phyloP scores from a whole-genome alignment of 1,140 invertebrate genomes.

The Drosophila nasuta region DNA sequence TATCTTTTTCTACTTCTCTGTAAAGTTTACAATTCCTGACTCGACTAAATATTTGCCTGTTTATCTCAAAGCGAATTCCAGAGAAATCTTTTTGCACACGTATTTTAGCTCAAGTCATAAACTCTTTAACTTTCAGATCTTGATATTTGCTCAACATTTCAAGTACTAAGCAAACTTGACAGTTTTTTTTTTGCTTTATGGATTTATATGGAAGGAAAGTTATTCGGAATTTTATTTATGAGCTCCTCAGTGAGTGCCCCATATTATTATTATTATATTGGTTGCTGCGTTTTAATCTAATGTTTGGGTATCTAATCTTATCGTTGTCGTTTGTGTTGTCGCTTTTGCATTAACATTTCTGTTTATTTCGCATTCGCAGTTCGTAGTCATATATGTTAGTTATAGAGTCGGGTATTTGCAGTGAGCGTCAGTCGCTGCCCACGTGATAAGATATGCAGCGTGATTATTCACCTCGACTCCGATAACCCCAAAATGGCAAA shows the following conservation, averaged over 20 bases:
- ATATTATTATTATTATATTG: slow-evolving; percentile 7
- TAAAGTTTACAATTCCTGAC: neutral
- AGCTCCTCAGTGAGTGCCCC: neutral
- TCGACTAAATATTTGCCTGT: slow-evolving; percentile 16
- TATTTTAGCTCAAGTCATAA: slow-evolving; percentile 12
- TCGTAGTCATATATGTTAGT: slow-evolving; percentile 4
- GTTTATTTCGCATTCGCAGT: slow-evolving; percentile 31
- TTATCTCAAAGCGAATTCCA: slow-evolving; percentile 30
- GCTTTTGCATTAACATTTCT: slow-evolving; percentile 38
- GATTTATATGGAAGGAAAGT: slow-evolving; percentile 8
- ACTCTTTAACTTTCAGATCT: neutral
- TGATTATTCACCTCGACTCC: neutral
- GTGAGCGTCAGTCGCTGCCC: slow-evolving; percentile 22
- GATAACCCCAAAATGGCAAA: slow-evolving; percentile 17
- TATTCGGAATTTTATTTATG: slow-evolving; percentile 6
- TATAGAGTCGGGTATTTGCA: slow-evolving; percentile 21
- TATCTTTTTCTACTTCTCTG: neutral
- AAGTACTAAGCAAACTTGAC: slow-evolving; percentile 17
- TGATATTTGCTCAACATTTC: slow-evolving; percentile 11
- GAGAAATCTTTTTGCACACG: slow-evolving; percentile 21
- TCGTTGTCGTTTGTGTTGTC: slow-evolving; percentile 8
- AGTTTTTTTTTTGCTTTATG: slow-evolving; percentile 30
- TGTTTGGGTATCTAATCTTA: slow-evolving; percentile 50
- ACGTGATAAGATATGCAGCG: slow-evolving; percentile 46
- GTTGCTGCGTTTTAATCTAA: slow-evolving; percentile 3